phyloP scores from a whole-genome alignment of 2,797 vertebrate species.

The Heterohyrax brucei region DNA sequence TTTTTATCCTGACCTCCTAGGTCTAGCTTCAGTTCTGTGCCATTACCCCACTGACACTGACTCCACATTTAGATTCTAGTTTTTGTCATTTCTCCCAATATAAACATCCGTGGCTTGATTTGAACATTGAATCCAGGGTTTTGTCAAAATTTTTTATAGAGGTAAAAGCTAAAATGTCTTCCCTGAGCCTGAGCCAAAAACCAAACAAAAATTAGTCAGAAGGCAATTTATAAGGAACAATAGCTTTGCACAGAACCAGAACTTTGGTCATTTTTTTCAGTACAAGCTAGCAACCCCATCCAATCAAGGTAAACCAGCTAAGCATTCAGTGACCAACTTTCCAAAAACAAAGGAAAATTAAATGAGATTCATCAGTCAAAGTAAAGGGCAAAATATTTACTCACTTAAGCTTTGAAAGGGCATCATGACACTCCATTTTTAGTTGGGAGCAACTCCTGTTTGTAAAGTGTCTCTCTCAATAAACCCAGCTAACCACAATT shows the following conservation, averaged over 20 bases:
- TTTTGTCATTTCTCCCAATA: not conserved
- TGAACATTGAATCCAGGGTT: not conserved
- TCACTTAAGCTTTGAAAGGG: not conserved
- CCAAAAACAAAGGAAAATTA: not conserved
- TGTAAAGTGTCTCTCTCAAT: not conserved
- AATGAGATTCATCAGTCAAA: not conserved
- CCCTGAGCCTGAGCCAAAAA: not conserved
- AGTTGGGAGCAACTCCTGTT: not conserved
- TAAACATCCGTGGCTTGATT: not conserved
- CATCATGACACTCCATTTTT: not conserved
- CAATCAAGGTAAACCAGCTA: not conserved
- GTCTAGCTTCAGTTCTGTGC: not conserved
- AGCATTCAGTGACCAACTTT: not conserved
- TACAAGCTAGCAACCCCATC: not conserved
- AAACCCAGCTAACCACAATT: not conserved
- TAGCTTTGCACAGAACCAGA: not conserved
- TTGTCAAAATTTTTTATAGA: not conserved
- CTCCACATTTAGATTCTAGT: not conserved
- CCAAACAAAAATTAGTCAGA: not conserved
- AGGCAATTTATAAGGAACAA: not conserved
- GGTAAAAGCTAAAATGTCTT: not conserved
- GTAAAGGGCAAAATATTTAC: not conserved
- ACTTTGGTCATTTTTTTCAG: not conserved
- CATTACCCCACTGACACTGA: not conserved
- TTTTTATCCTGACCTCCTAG: not conserved